A percentile compares a stretch with the other conserved stretches of the same genome.
phyloP scores from a whole-genome alignment of 2,113 vertebrate genomes.

The Oostethus manadensis region DNA sequence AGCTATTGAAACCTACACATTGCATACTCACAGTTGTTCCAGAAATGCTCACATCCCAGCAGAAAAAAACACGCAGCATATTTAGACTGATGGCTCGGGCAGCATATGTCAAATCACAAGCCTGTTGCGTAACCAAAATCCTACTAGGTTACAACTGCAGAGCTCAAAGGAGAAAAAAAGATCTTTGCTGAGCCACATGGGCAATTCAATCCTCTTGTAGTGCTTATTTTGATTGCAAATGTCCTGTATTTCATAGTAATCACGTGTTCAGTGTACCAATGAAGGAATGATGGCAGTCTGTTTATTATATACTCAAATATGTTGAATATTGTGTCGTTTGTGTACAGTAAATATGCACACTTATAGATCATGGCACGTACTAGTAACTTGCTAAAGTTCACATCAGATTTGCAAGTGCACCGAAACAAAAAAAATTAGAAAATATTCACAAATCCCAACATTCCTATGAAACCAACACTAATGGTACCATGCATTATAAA shows the following conservation, averaged over 20 bases:
- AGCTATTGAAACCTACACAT: slow-evolving; percentile 6
- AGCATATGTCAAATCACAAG: slow-evolving; percentile 39
- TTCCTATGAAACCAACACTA: no score
- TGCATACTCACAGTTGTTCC: not conserved
- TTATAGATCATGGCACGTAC: no score
- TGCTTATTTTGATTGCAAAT: slow-evolving; percentile 31
- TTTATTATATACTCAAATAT: not conserved
- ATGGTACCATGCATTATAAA: no score
- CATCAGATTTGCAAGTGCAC: no score
- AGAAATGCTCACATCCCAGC: not conserved
- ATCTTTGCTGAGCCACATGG: slow-evolving; percentile 5
- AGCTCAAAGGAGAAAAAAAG: not conserved
- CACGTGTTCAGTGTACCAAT: slow-evolving; percentile 6
- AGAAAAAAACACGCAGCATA: slow-evolving; percentile 3
- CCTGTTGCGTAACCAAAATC: slow-evolving; percentile 47
- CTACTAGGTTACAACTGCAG: slow-evolving; percentile 26
- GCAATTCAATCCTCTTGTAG: slow-evolving; percentile 23
- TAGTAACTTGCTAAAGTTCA: no score
- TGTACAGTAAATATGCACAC: no score
- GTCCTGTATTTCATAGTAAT: slow-evolving; percentile 9
- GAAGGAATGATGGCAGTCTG: not conserved
- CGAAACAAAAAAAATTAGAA: no score
- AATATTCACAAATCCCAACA: no score
- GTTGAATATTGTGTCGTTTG: no score
- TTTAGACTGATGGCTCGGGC: slow-evolving; percentile 1